Percentiles rank a stretch among this genome's conserved stretches.
These are phyloP conservation scores for Pollenia amentaria DNA, from an alignment of 2,888 invertebrate genomes.

Conservation along the genomic window DNA sequence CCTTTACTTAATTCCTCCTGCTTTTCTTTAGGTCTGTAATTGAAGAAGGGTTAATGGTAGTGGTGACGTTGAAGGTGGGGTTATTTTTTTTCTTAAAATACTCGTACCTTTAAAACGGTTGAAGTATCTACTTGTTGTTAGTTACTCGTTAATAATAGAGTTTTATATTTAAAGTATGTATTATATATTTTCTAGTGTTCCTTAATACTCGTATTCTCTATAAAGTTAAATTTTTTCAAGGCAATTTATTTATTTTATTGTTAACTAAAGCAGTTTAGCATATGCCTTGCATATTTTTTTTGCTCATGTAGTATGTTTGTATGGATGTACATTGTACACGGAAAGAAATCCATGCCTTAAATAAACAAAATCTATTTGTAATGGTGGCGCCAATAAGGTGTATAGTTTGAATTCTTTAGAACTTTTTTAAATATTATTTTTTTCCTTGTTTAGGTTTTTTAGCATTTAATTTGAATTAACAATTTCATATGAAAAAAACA, in stretches of 20 bases:
- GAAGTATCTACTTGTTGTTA: conserved; percentile 59
- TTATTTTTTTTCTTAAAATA: conserved; percentile 32
- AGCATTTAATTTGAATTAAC: no score
- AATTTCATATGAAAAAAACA: no score
- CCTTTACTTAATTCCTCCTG: conserved; percentile 48
- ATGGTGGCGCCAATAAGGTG: no score
- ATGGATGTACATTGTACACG: not conserved
- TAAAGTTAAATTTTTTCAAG: not conserved
- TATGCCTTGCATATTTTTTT: not conserved
- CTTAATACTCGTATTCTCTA: not conserved
- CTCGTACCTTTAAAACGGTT: conserved; percentile 34
- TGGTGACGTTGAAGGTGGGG: not conserved
- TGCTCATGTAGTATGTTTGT: not conserved
- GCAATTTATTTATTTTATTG: not conserved
- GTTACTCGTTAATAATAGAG: conserved; percentile 13
- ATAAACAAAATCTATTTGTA: no score
- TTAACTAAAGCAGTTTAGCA: not conserved
- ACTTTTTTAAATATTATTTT: no score
- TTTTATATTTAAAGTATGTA: not conserved
- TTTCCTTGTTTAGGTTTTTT: no score
- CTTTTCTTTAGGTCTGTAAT: not conserved
- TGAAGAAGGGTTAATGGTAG: conserved; percentile 6
- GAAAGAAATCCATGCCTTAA: no score
- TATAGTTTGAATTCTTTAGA: no score
- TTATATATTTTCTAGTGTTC: not conserved